phyloP scores from a whole-genome alignment of 2,113 vertebrate species.

The Gymnorhina tibicen region DNA sequence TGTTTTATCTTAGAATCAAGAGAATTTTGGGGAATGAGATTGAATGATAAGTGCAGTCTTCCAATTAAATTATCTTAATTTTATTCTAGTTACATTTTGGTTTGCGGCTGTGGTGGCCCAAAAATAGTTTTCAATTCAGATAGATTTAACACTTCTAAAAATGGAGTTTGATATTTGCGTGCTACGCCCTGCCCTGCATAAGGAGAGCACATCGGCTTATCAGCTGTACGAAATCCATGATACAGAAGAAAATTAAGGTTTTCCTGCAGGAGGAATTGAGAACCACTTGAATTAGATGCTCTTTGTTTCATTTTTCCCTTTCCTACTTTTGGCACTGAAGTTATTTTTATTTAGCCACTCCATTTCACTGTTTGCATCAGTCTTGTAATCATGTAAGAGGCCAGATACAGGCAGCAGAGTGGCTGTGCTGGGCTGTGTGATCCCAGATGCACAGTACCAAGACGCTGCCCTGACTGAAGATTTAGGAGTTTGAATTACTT shows the following conservation, averaged over 20 bases:
- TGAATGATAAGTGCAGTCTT: neutral
- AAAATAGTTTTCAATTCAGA: neutral
- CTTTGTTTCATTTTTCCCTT: neutral
- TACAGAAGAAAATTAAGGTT: neutral
- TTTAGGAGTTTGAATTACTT: neutral
- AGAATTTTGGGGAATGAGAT: neutral
- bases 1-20: neutral
- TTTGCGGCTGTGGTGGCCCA: neutral
- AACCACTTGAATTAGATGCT: neutral
- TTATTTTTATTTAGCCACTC: neutral
- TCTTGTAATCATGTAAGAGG: neutral
- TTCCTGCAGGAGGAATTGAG: neutral
- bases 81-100: neutral
- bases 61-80: neutral
- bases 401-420: neutral
- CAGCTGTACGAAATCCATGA: neutral
- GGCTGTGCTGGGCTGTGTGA: neutral
- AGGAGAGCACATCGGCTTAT: neutral
- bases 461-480: neutral
- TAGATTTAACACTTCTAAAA: neutral
- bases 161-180: neutral
- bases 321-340: neutral
- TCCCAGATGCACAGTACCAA: neutral
- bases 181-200: neutral
- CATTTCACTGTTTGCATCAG: neutral